Evolutionary conservation across 2,797 vertebrate genomes (phyloP), one percentile per base, ranked within the genome.

Genomic region (Vespertilio murinus): DNA sequence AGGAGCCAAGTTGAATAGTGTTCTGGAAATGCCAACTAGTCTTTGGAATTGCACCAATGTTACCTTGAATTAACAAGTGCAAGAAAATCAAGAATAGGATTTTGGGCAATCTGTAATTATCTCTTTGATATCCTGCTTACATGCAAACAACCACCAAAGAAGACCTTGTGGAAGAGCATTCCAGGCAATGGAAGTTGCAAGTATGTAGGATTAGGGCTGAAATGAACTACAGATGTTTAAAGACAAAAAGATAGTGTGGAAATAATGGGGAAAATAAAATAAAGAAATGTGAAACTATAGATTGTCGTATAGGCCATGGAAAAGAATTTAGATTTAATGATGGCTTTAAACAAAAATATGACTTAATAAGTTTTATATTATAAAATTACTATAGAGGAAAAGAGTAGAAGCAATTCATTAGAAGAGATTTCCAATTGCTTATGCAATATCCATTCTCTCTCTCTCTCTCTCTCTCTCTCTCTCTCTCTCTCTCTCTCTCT

Each of bases 41-140:
- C 71, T 80, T 92, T 73, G 30, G 64, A 78, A 91, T 80, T 71
- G 75, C 47, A 79, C 30, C 59, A 82, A 69, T 25, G n/a, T 40
- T 18, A 35, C 30, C 42, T 56, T 88, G 65, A 85, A 65, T 45
- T 88, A 87, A 70, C 33, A 75, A 33, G 35, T 40, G 18, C 40
- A 45, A 80, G 38, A 91, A 80, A 86, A n/a, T 71, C 49, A 67
- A 77, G 79, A 88, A 74, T 40, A 59, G 20, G 42, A 61, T 42
- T 85, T 42, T 8, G 8, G 38, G 67, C 28, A 83, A 35, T 96
- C 35, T 94, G 45, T 84, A 88, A 95, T 83, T 70, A 92, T 40
- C 45, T 86, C 70, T 77, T 86, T 87, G 94, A 96, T 96, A 65
- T 49, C 18, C n/a, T 84, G 16, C 92, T 73, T 94, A 88, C 90